A percentile compares a stretch with the other conserved stretches of the same genome.
These are phyloP conservation scores for Euborellia annulipes DNA, from an alignment of 1,140 invertebrate genomes.

Conservation along the genomic window DNA sequence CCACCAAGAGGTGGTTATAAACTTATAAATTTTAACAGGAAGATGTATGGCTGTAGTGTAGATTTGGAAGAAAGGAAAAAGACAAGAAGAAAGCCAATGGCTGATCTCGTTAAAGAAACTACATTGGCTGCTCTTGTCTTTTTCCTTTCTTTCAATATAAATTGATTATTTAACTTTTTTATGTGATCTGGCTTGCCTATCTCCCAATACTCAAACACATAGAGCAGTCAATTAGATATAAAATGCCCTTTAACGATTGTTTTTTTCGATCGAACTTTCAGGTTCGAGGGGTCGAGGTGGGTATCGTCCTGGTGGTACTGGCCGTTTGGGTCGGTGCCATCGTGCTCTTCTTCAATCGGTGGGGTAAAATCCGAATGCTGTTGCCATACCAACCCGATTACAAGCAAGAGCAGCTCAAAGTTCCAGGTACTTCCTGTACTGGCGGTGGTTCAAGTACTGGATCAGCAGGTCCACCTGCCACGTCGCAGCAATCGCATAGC, in stretches of 20 bases:
- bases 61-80: too few species aligned
- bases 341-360: conserved; percentile 75
- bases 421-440: conserved; percentile 40
- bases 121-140: too few species aligned
- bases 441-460: conserved; percentile 43
- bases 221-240: too few species aligned
- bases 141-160: too few species aligned
- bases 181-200: too few species aligned
- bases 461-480: conserved; percentile 30
- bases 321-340: conserved; percentile 78
- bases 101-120: too few species aligned
- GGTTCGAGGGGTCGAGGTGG: conserved; percentile 73
- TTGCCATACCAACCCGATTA: conserved; percentile 82
- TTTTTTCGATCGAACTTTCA: conserved; percentile 23
- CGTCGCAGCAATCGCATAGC: conserved; percentile 17
- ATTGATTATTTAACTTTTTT: too few species aligned
- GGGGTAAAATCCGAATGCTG: conserved; percentile 87
- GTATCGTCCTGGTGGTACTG: conserved; percentile 70
- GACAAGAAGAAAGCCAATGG: too few species aligned
- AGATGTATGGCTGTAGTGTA: too few species aligned
- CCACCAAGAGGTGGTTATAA: too few species aligned
- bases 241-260: neutral
- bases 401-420: conserved; percentile 66
- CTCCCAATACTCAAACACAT: too few species aligned
- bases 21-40: too few species aligned